Percentiles rank a stretch among this genome's conserved stretches.
Evolutionary conservation across 2,113 vertebrate species (phyloP).

Genomic region (Rhodinocichla rosea): DNA sequence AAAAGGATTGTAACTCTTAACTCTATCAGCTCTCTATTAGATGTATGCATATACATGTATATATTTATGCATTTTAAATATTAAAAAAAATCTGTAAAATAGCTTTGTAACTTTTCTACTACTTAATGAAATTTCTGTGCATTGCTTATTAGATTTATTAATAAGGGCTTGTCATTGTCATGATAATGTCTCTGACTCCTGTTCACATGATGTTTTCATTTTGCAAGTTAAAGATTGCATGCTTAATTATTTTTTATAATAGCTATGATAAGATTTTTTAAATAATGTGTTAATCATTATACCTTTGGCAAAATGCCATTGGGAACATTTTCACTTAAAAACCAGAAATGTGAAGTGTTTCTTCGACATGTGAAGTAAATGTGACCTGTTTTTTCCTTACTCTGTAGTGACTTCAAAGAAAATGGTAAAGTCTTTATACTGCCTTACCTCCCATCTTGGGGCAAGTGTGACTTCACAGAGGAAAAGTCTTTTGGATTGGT

Average conservation of each 20-base stretch:
- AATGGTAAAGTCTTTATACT: not conserved
- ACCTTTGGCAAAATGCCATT: not conserved
- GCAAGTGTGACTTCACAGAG: not conserved
- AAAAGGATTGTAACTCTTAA: not conserved
- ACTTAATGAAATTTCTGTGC: not conserved
- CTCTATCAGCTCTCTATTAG: not conserved
- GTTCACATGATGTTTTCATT: not conserved
- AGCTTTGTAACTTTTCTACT: not conserved
- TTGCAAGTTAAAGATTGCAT: not conserved
- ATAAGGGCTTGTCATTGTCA: not conserved
- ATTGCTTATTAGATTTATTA: not conserved
- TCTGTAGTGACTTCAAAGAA: not conserved
- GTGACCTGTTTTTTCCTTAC: not conserved
- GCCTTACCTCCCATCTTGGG: not conserved
- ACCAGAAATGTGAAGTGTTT: not conserved
- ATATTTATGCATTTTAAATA: not conserved
- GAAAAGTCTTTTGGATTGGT: not conserved
- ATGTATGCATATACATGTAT: fast-evolving
- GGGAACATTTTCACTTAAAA: not conserved
- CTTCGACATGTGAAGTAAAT: not conserved
- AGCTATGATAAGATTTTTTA: not conserved
- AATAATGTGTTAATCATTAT: not conserved
- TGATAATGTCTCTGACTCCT: not conserved
- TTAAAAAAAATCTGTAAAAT: not conserved
- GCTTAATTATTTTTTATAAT: not conserved